These are phyloP conservation scores for Pseudobourletiella spinata DNA, from an alignment of 1,140 invertebrate species.

Conservation along the genomic window DNA sequence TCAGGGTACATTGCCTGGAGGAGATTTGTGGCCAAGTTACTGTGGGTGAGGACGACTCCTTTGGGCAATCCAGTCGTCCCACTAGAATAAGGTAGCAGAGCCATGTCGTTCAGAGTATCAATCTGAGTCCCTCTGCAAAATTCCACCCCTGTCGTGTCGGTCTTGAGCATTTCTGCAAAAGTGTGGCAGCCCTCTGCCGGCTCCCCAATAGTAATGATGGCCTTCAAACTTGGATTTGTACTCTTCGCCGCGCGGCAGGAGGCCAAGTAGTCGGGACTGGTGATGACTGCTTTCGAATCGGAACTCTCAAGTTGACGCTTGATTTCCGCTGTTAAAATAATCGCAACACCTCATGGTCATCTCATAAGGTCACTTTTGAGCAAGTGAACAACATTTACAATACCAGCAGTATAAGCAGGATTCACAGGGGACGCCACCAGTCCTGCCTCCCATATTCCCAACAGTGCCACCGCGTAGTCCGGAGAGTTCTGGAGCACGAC, in stretches of 20 bases:
- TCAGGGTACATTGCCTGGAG: conserved; percentile 3
- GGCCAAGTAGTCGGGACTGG: conserved; percentile 51
- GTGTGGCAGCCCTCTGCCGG: conserved; percentile 23
- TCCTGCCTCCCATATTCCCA: conserved; percentile 5
- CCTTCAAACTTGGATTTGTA: conserved; percentile 24
- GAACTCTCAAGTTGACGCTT: conserved; percentile 56
- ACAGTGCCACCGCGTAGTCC: background rate
- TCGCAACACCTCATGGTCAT: too few species aligned
- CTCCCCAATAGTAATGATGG: conserved; percentile 25
- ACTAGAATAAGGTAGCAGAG: conserved; percentile 17
- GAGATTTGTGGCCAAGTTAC: conserved; percentile 20
- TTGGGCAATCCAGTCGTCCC: conserved; percentile 9
- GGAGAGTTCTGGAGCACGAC: background rate
- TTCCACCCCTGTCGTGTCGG: conserved; percentile 14
- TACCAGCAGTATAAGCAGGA: background rate
- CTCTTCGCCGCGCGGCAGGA: conserved; percentile 44
- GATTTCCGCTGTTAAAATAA: conserved; percentile 76
- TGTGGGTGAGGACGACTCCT: conserved; percentile 53
- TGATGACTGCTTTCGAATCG: conserved; percentile 58
- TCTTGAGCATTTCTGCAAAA: conserved; percentile 26
- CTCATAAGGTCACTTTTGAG: too few species aligned
- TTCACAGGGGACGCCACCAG: background rate
- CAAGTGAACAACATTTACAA: too few species aligned
- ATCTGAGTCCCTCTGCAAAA: conserved; percentile 30
- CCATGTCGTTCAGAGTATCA: conserved; percentile 37